Conservation (phyloP, 2,888 invertebrate species). For the Hyalella azteca region DNA sequence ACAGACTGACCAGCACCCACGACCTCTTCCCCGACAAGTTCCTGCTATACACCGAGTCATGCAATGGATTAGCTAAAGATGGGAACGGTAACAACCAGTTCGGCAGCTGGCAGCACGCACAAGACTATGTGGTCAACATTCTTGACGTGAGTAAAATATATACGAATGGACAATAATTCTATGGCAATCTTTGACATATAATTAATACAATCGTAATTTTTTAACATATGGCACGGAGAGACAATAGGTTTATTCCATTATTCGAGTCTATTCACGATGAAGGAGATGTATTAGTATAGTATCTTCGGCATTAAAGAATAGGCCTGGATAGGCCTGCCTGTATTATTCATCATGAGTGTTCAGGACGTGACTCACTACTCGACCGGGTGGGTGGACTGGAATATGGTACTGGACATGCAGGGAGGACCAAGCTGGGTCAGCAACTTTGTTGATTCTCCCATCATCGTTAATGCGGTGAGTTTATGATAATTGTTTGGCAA, state of each 20-base stretch:
- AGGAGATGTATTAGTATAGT: too few relatives aligned
- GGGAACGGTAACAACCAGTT: conserved; percentile 61
- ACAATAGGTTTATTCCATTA: too few relatives aligned
- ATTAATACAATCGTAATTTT: too few relatives aligned
- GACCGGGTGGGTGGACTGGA: conserved; percentile 69
- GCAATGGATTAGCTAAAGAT: conserved; percentile 60
- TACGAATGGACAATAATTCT: too few relatives aligned
- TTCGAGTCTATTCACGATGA: too few relatives aligned
- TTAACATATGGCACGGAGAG: too few relatives aligned
- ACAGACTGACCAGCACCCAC: conserved; percentile 63
- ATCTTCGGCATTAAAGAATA: too few relatives aligned
- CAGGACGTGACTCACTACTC: conserved; percentile 66
- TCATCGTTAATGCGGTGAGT: conserved; percentile 64
- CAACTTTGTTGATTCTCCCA: conserved; percentile 67
- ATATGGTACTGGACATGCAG: conserved; percentile 65
- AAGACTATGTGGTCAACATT: conserved; percentile 66
- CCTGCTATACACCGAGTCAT: conserved; percentile 68
- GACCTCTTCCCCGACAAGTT: conserved; percentile 66
- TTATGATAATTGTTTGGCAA: too few relatives aligned
- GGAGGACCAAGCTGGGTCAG: conserved; percentile 68
- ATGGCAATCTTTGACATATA: too few relatives aligned
- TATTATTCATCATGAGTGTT: too few relatives aligned
- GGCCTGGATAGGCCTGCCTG: too few relatives aligned
- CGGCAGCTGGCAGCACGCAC: conserved; percentile 67
- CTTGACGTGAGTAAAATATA: conserved; percentile 63